phyloP scores from a whole-genome alignment of 2,797 vertebrate species.

The Fistularia commersonii region DNA sequence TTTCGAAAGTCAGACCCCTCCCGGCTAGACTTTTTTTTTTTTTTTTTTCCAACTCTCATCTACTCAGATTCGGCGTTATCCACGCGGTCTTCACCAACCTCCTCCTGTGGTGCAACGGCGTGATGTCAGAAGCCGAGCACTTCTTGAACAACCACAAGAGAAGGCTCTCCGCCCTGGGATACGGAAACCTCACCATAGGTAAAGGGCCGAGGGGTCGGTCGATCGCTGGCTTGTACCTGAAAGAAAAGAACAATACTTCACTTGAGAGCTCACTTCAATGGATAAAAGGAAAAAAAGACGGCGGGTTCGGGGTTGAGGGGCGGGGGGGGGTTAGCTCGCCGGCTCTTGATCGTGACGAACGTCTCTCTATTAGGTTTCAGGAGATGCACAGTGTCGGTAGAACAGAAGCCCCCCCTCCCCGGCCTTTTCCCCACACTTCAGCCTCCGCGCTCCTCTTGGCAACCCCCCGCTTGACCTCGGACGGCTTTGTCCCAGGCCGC shows the following conservation, averaged over 20 bases:
- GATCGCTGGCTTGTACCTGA: slow-evolving; percentile 61
- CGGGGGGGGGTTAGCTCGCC: slow-evolving; percentile 45
- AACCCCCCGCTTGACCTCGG: slow-evolving; percentile 67
- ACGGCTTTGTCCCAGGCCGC: slow-evolving; percentile 64
- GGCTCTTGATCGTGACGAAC: slow-evolving; percentile 61
- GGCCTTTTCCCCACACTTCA: slow-evolving; percentile 54
- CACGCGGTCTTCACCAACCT: slow-evolving; percentile 97
- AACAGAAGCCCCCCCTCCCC: slow-evolving; percentile 26
- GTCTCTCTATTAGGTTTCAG: slow-evolving; percentile 71
- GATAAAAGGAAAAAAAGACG: slow-evolving; percentile 54
- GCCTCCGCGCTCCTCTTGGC: slow-evolving; percentile 51
- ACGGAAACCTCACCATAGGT: slow-evolving; percentile 85
- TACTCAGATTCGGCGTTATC: slow-evolving; percentile 90
- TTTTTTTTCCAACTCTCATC: slow-evolving; percentile 17
- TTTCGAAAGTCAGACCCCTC: too few species aligned
- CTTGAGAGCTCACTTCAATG: slow-evolving; percentile 59
- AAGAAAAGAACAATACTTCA: slow-evolving; percentile 64
- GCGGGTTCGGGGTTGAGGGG: slow-evolving; percentile 31
- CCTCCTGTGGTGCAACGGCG: slow-evolving; percentile 90
- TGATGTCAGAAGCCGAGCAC: slow-evolving; percentile 93
- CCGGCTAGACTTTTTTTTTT: background rate
- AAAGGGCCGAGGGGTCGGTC: slow-evolving; percentile 69
- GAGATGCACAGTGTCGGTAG: slow-evolving; percentile 47
- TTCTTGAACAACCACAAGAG: slow-evolving; percentile 88
- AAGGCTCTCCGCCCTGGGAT: slow-evolving; percentile 80